Evolutionary conservation across 2,888 invertebrate genomes (phyloP), one percentile per base, ranked within the genome.

Genomic region (Vandiemenella viatica): DNA sequence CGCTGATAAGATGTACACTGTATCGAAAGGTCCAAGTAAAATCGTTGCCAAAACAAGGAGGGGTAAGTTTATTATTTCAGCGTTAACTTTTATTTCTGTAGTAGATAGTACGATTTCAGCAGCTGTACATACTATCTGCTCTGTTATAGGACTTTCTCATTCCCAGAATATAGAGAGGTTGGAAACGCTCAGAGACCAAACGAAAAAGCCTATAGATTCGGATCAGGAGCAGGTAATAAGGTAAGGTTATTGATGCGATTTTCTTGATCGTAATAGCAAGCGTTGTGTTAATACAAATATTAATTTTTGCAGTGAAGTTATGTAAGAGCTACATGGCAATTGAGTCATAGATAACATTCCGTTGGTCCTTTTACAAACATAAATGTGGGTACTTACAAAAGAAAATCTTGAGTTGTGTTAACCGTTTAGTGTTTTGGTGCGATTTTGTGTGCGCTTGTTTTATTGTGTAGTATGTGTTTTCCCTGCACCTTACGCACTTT

Each of bases 11-110:
- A 88, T 88, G 88, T 88, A 88, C 73, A 86, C 87, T 64, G 81
- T 88, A 62, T 81, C 83, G 55, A 87, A 86, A 69, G 85, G 86
- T 55, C 86, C 87, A 55, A 88, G 85, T 69, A 87, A 87, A 73
- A 83, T 88, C 65, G 85, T 85, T 60, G 83, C 87, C 55, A 87
- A 88, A 75, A 83, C 87, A 57, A 74, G 86, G 61, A 74, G 88
- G 75, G 83, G 87, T 83, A 63, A 66, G 59, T 56, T 45, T 48
- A 22, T 49, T 44, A 42, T 37, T 37, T 42, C n/a, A n/a, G n/a
- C n/a, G n/a, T n/a, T n/a, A n/a, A n/a, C 7, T 1, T 32, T 4
- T n/a, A 43, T 45, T 49, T 44, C 44, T 43, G 10, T 10, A 4
- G 32, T 32, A 32, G 32, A 32, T 2, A 32, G 3, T 4, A 13